Conservation (phyloP, 2,113 vertebrate genomes). For the Clinocottus analis region DNA sequence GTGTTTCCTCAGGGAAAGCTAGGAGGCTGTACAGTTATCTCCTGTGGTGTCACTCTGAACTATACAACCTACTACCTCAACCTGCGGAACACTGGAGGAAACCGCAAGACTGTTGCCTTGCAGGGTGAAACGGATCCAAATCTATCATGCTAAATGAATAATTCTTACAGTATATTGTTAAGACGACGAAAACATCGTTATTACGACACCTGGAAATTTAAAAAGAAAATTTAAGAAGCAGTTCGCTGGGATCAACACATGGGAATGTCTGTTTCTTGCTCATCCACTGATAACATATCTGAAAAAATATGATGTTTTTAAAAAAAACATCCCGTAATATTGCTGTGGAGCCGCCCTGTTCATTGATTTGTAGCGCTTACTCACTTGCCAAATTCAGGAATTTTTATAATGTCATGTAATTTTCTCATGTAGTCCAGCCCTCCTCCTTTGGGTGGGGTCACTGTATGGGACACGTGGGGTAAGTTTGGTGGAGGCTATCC, state of each 20-base stretch:
- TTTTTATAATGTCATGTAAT: slow-evolving; percentile 19
- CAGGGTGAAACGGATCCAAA: neutral
- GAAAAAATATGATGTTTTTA: neutral
- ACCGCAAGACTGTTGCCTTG: slow-evolving; percentile 4
- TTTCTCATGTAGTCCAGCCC: slow-evolving; percentile 37
- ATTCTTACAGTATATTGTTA: neutral
- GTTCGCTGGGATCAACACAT: neutral
- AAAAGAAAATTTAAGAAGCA: neutral
- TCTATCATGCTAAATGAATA: neutral
- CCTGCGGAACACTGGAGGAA: slow-evolving; percentile 82
- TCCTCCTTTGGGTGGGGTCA: slow-evolving; percentile 61
- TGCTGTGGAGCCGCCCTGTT: neutral
- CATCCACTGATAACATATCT: neutral
- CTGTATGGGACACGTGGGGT: slow-evolving; percentile 24
- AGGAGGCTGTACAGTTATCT: slow-evolving; percentile 99
- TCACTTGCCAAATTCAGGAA: slow-evolving; percentile 19
- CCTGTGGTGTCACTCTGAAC: slow-evolving; percentile 98
- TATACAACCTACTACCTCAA: slow-evolving; percentile 99
- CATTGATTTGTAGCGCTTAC: slow-evolving; percentile 14
- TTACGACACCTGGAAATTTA: neutral
- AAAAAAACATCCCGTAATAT: neutral
- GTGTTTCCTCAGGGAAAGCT: slow-evolving; percentile 93
- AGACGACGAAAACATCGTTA: too few relatives aligned
- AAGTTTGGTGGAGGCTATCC: slow-evolving; percentile 7
- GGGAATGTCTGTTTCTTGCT: neutral